phyloP scores from a whole-genome alignment of 64 coral and sea anemone genomes.

The Pocillopora damicornis region DNA sequence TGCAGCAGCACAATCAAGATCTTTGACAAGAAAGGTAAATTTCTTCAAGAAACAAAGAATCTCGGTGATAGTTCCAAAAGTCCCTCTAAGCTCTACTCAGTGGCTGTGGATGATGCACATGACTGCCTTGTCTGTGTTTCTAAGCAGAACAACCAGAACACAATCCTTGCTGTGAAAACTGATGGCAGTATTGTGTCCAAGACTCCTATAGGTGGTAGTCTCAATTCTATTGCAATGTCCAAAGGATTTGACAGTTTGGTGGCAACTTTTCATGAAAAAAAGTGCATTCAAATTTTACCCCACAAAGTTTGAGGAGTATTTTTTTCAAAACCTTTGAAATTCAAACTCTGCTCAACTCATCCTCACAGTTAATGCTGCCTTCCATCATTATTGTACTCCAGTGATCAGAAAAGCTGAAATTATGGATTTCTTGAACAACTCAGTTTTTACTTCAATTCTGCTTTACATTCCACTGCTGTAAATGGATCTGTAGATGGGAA shows the following conservation, averaged over 20 bases:
- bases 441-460: too few relatives aligned
- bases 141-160: conserved; percentile 8
- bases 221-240: conserved; percentile 26
- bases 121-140: conserved; percentile 11
- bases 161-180: neutral
- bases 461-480: too few relatives aligned
- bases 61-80: neutral
- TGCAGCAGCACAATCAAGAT: conserved; percentile 5
- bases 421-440: too few relatives aligned
- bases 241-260: conserved; percentile 29
- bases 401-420: too few relatives aligned
- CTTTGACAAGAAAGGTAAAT: conserved; percentile 26
- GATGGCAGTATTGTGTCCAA: neutral
- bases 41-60: neutral
- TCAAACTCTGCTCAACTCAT: too few relatives aligned
- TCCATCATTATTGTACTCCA: too few relatives aligned
- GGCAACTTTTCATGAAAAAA: conserved; percentile 22
- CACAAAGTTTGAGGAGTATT: neutral
- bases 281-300: conserved; percentile 26
- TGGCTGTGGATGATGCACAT: conserved; percentile 3
- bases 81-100: neutral
- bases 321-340: neutral
- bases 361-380: too few relatives aligned
- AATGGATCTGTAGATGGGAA: too few relatives aligned
- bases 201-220: neutral